Evolutionary conservation across 2,888 invertebrate genomes (phyloP).

Genomic region (Scaptomyza caliginosa): DNA sequence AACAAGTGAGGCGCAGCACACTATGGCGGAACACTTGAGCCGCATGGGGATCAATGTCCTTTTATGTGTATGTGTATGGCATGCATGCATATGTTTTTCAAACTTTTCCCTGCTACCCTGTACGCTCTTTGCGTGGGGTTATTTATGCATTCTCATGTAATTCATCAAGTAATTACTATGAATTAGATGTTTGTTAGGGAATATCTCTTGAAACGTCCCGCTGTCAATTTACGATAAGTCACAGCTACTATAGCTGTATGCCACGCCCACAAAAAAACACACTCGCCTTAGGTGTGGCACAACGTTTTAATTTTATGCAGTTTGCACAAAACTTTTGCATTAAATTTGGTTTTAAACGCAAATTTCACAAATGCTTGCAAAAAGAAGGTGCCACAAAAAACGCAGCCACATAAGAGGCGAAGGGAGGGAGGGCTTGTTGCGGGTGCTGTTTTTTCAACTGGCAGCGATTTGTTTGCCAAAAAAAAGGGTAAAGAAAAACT

Average conservation of each 20-base stretch:
- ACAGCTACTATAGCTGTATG: conserved; percentile 28
- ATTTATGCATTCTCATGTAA: background rate
- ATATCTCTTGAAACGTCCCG: conserved; percentile 14
- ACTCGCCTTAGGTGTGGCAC: background rate
- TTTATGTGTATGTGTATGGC: too few relatives aligned
- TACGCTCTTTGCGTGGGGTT: background rate
- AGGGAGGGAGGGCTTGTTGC: background rate
- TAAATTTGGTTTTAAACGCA: conserved; percentile 39
- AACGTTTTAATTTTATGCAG: conserved; percentile 32
- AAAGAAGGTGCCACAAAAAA: conserved; percentile 28
- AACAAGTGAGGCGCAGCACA: conserved; percentile 20
- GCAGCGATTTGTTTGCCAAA: conserved; percentile 38
- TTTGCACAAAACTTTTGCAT: conserved; percentile 35
- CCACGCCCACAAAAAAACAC: conserved; percentile 19
- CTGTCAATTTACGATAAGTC: conserved; percentile 31
- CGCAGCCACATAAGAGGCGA: background rate
- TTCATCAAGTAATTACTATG: too few relatives aligned
- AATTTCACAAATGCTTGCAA: conserved; percentile 24
- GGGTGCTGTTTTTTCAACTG: conserved; percentile 12
- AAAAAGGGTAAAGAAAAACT: conserved; percentile 2
- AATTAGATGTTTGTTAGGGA: too few relatives aligned
- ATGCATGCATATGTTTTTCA: background rate
- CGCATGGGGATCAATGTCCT: conserved; percentile 32
- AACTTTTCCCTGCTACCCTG: conserved; percentile 9
- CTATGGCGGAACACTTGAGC: conserved; percentile 4